These are phyloP conservation scores for Amphipyra tragopoginis DNA, from an alignment of 2,888 invertebrate genomes.

Conservation along the genomic window DNA sequence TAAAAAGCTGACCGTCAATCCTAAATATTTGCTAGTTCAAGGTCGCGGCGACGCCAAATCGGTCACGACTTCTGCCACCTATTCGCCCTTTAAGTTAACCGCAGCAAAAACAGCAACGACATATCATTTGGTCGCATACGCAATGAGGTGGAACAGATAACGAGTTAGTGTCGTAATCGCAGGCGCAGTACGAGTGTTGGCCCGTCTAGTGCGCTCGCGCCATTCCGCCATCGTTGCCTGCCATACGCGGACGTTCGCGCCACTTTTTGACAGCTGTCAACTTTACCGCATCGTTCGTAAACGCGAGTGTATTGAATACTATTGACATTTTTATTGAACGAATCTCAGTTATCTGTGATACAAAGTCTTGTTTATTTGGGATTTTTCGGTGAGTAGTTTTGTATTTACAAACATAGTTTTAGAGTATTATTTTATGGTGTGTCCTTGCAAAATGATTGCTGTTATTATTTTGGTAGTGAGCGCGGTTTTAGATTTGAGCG, in stretches of 20 bases:
- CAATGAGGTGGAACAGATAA: conserved; percentile 61
- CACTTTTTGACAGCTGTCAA: conserved; percentile 64
- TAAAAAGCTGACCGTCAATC: conserved; percentile 3
- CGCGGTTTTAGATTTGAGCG: conserved; percentile 21
- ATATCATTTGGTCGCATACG: conserved; percentile 43
- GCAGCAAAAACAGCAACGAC: conserved; percentile 12
- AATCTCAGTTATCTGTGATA: conserved; percentile 29
- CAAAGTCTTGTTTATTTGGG: conserved; percentile 25
- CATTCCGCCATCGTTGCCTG: conserved; percentile 66
- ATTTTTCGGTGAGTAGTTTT: conserved; percentile 45
- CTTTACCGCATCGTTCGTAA: conserved; percentile 43
- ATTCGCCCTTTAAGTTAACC: conserved; percentile 27
- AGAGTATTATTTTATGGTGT: conserved; percentile 10
- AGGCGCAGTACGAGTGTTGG: conserved; percentile 37
- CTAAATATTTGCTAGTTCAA: conserved; percentile 25
- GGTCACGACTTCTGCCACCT: conserved; percentile 8
- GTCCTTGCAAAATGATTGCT: conserved; percentile 61
- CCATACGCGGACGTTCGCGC: conserved; percentile 68
- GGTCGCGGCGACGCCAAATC: conserved; percentile 23
- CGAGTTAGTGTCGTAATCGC: conserved; percentile 57
- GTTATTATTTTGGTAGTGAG: conserved; percentile 40
- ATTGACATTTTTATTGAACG: conserved; percentile 17
- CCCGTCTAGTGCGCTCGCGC: conserved; percentile 40
- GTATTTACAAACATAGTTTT: conserved; percentile 3
- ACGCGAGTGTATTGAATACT: conserved; percentile 67